Conservation (phyloP, 2,797 vertebrate genomes). For the Tachyglossus aculeatus region DNA sequence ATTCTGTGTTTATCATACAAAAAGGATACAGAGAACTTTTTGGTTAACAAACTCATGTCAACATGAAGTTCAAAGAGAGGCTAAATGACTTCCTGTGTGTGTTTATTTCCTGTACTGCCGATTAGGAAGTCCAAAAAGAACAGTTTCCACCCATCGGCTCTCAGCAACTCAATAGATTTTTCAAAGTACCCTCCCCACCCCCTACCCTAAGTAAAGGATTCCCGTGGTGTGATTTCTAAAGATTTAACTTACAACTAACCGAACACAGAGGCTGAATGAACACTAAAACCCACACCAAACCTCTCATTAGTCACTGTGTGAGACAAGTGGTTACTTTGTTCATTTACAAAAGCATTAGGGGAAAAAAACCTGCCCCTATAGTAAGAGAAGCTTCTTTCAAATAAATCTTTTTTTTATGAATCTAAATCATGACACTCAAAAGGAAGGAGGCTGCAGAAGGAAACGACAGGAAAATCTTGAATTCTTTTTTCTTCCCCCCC, state of each 20-base stretch:
- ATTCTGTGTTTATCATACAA: background rate
- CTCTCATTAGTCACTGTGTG: conserved; percentile 67
- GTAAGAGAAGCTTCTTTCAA: conserved; percentile 66
- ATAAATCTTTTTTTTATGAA: conserved; percentile 66
- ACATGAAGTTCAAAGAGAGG: conserved; percentile 66
- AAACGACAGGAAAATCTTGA: conserved; percentile 27
- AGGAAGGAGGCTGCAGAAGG: conserved; percentile 44
- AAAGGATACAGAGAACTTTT: conserved; percentile 29
- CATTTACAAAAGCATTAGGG: conserved; percentile 62
- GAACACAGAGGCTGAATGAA: conserved; percentile 70
- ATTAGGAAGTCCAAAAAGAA: conserved; percentile 66
- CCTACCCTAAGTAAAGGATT: conserved; percentile 58
- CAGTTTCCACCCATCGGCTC: conserved; percentile 61
- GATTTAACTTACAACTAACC: conserved; percentile 66
- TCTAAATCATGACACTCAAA: conserved; percentile 68
- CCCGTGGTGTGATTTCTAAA: conserved; percentile 69
- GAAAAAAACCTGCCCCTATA: conserved; percentile 49
- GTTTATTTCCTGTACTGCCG: conserved; percentile 64
- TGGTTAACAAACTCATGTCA: conserved; percentile 53
- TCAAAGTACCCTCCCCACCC: conserved; percentile 50
- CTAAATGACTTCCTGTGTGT: conserved; percentile 62
- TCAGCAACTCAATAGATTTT: conserved; percentile 54
- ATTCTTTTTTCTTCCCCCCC: conserved; percentile 11
- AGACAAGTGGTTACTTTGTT: conserved; percentile 77
- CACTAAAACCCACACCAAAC: conserved; percentile 70